Evolutionary conservation across 2,113 vertebrate genomes (phyloP).

Genomic region (Sturnus vulgaris): DNA sequence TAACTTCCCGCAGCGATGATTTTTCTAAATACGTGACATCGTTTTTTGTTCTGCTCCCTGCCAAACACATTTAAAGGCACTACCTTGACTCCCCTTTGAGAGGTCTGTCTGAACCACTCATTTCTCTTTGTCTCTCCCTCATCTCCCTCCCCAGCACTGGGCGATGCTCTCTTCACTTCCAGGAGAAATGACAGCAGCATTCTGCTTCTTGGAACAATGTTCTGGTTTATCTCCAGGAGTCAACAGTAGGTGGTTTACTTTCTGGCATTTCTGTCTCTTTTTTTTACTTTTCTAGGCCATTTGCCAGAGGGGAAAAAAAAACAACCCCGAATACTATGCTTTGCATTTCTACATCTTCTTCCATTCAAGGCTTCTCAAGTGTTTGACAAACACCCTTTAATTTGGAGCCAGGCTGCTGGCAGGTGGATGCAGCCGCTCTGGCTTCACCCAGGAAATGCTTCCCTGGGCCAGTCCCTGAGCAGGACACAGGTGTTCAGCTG

Average conservation of each 20-base stretch:
- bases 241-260: slow-evolving; percentile 39
- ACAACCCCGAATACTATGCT: neutral
- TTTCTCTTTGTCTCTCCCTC: neutral
- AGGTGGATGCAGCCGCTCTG: fast-evolving
- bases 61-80: neutral
- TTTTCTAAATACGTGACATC: neutral
- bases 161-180: slow-evolving; percentile 9
- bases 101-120: neutral
- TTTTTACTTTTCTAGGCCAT: slow-evolving; percentile 38
- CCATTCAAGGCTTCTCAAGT: neutral
- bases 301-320: neutral
- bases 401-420: neutral
- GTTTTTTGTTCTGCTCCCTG: neutral
- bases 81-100: slow-evolving; percentile 12
- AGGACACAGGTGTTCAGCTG: neutral
- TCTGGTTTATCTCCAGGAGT: slow-evolving; percentile 46
- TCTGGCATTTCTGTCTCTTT: slow-evolving; percentile 39
- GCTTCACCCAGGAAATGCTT: neutral
- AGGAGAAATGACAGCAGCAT: slow-evolving; percentile 29
- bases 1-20: neutral
- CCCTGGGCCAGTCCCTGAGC: neutral
- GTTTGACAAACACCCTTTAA: neutral
- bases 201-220: slow-evolving; percentile 41
- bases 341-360: slow-evolving; percentile 18
- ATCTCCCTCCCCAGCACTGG: neutral